Base-by-base conservation (phyloP, 2,113 vertebrate species). In the Ploceus nigricollis region DNA sequence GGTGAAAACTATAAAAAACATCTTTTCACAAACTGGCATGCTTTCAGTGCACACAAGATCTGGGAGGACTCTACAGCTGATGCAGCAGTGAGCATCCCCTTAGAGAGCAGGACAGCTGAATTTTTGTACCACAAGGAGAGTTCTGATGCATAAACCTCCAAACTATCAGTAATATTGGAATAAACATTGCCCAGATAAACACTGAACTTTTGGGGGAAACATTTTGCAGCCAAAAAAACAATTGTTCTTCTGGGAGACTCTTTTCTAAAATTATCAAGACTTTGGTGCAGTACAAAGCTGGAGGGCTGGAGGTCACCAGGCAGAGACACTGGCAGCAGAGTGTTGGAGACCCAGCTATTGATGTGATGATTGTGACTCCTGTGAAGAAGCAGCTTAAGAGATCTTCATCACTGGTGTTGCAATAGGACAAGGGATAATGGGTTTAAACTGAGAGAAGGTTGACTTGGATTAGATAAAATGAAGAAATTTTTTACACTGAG, bases 181-280 rank as follows among this genome's bases (percentile, higher is more conserved):
- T 69, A 25, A 71, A 11, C 20, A 3, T 44, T 51, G 25, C 15
- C 42, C 57, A 50, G 17, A 28, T 33, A 27, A 50, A 72, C 63
- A 50, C 22, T 0, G 0, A 76, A 28, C 4, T 30, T 50, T n/a
- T 39, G 2, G 4, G 3, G 9, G 2, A 89, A 89, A 63, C 0
- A 21, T 33, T 72, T 27, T 69, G 28, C 23, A n/a, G 14, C 33
- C 8, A 42, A 73, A 3, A 9, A 45, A 73, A 31, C 1, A 42
- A 3, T 3, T 27, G 6, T 23, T 31, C 3, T 11, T 53, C 51
- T 51, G 16, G 25, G n/a, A 70, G 15, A 2, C 2, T 56, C 11
- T 40, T 47, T 31, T 7, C 15, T 11, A 5, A 21, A 79, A 86
- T 57, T 10, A 16, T 7, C 10, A 11, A 7, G 6, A 31, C 1